Base-by-base conservation (phyloP, 2,113 vertebrate species). In the Pelecanus crispus region DNA sequence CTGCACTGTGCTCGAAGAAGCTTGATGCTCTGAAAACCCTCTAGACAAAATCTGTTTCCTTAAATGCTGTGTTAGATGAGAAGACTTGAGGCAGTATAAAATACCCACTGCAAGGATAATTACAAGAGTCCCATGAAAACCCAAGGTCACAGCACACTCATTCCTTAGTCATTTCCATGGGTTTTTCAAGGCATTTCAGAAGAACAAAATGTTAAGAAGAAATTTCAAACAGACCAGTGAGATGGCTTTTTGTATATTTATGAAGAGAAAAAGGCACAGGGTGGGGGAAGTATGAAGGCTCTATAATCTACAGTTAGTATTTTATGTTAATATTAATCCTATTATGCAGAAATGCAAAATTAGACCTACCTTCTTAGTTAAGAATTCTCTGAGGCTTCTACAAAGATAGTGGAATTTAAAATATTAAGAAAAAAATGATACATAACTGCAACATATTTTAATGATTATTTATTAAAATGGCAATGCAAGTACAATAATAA, bases 331-430 rank as follows among this genome's bases (percentile, higher is more conserved):
- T 94, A 91, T 86, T 92, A 52, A 96, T 93, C 66, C 11, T 75
- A 65, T 94, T 92, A 92, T 72, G 34, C 62, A 92, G 38, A 85
- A 93, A 91, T 88, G 66, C 45, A 94, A 88, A 94, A 88, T 88
- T 65, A 82, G 31, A 44, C 32, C 82, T 90, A 90, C 40, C 86
- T 66, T 92, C 65, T 77, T 52, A 65, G 61, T 75, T 67, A 75
- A 92, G 56, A 89, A 55, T 79, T 47, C 65, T 93, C 34, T 52
- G 40, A 91, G 65, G 72, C 40, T 91, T 94, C 65, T 71, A 70
- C 6, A 55, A 88, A 94, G 40, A 65, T 32, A 73, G 18, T 34
- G 42, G 86, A 92, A 86, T 67, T 72, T 56, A 72, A 94, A 91
- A 31, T 52, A 44, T 81, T 90, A 65, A 84, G 61, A 81, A 75